Evolutionary conservation across 2,888 invertebrate genomes (phyloP).

Genomic region (Troides helena): DNA sequence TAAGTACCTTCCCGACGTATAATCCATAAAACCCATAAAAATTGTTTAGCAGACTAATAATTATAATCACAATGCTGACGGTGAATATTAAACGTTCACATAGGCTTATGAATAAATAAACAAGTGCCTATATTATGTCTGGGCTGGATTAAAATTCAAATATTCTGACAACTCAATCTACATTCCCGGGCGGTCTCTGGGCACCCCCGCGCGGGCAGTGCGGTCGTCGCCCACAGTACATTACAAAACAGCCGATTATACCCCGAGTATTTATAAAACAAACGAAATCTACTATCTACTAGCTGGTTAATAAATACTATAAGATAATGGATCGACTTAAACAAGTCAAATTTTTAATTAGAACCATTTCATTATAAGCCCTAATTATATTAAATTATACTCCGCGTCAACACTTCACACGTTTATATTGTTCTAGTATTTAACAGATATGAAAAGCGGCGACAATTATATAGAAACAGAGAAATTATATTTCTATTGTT

Average conservation of each 20-base stretch:
- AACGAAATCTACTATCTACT: conserved; percentile 13
- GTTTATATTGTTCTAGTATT: background rate
- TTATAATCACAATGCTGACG: conserved; percentile 36
- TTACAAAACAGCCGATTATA: conserved; percentile 26
- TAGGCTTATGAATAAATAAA: conserved; percentile 74
- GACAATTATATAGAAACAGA: background rate
- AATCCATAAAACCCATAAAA: background rate
- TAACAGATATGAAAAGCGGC: background rate
- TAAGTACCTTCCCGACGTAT: background rate
- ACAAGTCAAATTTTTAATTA: background rate
- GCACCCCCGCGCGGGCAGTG: conserved; percentile 48
- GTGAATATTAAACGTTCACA: conserved; percentile 38
- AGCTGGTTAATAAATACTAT: conserved; percentile 2
- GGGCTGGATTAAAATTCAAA: conserved; percentile 79
- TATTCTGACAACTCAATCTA: conserved; percentile 81
- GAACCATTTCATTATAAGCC: background rate
- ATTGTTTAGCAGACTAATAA: conserved; percentile 22
- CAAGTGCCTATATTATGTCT: conserved; percentile 69
- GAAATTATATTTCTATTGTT: too few species aligned
- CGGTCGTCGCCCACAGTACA: conserved; percentile 44
- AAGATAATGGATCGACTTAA: conserved; percentile 1
- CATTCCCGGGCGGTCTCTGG: conserved; percentile 62
- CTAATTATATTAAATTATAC: background rate
- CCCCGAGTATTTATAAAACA: background rate
- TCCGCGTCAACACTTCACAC: background rate